Conservation (phyloP, 2,797 vertebrate species). For the Manis javanica region DNA sequence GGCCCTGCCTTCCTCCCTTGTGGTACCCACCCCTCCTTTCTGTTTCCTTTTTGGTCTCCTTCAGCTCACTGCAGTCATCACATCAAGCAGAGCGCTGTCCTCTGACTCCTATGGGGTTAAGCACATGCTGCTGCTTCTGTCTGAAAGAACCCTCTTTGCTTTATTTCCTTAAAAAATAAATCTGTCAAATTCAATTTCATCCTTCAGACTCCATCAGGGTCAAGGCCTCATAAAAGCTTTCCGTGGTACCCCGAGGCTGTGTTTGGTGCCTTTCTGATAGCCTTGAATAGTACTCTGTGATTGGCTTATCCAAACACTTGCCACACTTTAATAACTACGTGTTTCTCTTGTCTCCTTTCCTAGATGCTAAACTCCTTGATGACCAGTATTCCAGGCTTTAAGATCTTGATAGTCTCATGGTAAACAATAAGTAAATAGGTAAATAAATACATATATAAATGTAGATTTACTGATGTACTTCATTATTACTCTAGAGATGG, state of each 20-base stretch:
- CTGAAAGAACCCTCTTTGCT: not conserved
- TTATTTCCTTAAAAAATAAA: not conserved
- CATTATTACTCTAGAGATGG: not conserved
- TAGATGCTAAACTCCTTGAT: not conserved
- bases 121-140: not conserved
- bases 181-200: conserved; percentile 35
- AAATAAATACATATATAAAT: not conserved
- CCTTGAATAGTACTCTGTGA: not conserved
- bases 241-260: not conserved
- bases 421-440: not conserved
- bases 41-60: not conserved
- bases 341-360: not conserved
- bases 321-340: not conserved
- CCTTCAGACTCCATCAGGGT: not conserved
- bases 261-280: not conserved
- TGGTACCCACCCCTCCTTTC: not conserved
- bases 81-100: not conserved
- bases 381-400: not conserved
- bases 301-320: not conserved
- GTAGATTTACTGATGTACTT: not conserved
- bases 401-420: not conserved
- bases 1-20: not conserved
- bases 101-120: not conserved
- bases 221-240: not conserved
- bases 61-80: too few species aligned